These are phyloP conservation scores for Anisognathus igniventris DNA, from an alignment of 2,797 vertebrate species.

Conservation along the genomic window DNA sequence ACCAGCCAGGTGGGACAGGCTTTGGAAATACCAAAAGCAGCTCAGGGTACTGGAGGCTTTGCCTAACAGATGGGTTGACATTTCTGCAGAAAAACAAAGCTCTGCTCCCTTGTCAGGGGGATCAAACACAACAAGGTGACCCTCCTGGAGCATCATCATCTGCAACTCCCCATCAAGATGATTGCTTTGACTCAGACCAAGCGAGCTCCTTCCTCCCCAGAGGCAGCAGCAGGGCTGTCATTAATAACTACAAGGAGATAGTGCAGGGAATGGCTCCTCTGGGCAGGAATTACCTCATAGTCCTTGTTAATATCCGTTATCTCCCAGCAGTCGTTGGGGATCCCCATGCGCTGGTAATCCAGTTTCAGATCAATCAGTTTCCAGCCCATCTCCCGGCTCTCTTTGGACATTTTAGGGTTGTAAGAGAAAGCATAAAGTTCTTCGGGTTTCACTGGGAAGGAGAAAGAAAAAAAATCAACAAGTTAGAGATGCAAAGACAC, in stretches of 20 bases:
- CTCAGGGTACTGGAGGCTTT: neutral
- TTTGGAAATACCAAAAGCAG: neutral
- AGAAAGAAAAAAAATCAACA: neutral
- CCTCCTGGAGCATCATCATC: neutral
- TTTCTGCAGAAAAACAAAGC: neutral
- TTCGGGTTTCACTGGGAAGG: slow-evolving; percentile 70
- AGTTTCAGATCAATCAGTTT: slow-evolving; percentile 69
- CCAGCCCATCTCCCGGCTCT: slow-evolving; percentile 73
- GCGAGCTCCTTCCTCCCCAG: neutral
- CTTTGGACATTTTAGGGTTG: slow-evolving; percentile 76
- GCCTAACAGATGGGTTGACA: neutral
- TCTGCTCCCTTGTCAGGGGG: neutral
- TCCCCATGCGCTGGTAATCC: slow-evolving; percentile 79
- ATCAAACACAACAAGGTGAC: slow-evolving; percentile 19
- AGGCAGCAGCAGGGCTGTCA: neutral
- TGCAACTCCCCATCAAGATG: neutral
- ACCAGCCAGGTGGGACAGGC: neutral
- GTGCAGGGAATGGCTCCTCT: neutral
- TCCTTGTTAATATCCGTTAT: slow-evolving; percentile 76
- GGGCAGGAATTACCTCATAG: slow-evolving; percentile 75
- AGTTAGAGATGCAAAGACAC: neutral
- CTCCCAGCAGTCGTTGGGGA: slow-evolving; percentile 77
- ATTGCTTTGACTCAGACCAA: neutral
- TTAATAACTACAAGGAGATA: neutral
- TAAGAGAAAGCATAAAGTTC: slow-evolving; percentile 84